Conservation (phyloP, 2,888 invertebrate species). For the Diplolepis rosae region DNA sequence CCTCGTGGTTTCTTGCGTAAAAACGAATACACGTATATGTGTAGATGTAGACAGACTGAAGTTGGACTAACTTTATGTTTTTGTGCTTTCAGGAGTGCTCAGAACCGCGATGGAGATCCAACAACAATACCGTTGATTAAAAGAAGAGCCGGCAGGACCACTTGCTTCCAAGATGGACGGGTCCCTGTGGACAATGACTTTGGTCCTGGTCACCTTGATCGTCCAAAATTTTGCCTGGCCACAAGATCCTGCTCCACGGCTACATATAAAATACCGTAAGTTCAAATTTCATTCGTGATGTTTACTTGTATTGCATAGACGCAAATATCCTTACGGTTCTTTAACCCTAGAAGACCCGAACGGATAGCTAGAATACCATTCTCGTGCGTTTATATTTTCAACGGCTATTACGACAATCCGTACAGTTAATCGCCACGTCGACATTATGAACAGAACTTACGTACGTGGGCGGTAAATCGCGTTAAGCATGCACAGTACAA, state of each 20-base stretch:
- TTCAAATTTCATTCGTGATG: conserved; percentile 38
- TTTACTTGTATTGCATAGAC: background rate
- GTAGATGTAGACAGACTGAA: conserved; percentile 1
- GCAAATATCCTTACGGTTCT: conserved; percentile 25
- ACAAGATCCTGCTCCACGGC: conserved; percentile 82
- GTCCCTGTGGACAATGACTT: conserved; percentile 60
- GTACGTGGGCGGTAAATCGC: conserved; percentile 24
- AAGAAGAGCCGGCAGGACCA: conserved; percentile 57
- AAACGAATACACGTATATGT: conserved; percentile 12
- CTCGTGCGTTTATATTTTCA: conserved; percentile 11
- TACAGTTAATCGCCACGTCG: conserved; percentile 25
- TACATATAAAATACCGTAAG: conserved; percentile 81
- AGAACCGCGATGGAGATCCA: conserved; percentile 61
- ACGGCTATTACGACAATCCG: conserved; percentile 10
- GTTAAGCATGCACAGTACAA: conserved; percentile 5
- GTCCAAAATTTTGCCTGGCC: conserved; percentile 81
- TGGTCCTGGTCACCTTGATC: conserved; percentile 76
- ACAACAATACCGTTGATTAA: conserved; percentile 62
- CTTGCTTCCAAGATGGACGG: conserved; percentile 64
- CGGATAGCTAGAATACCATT: conserved; percentile 12
- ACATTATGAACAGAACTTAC: conserved; percentile 16
- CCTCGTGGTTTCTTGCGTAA: conserved; percentile 3
- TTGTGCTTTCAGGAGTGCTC: conserved; percentile 52
- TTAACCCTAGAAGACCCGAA: conserved; percentile 25
- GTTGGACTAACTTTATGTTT: conserved; percentile 16